Evolutionary conservation across 2,797 vertebrate species (phyloP).

Genomic region (Helostoma temminkii): DNA sequence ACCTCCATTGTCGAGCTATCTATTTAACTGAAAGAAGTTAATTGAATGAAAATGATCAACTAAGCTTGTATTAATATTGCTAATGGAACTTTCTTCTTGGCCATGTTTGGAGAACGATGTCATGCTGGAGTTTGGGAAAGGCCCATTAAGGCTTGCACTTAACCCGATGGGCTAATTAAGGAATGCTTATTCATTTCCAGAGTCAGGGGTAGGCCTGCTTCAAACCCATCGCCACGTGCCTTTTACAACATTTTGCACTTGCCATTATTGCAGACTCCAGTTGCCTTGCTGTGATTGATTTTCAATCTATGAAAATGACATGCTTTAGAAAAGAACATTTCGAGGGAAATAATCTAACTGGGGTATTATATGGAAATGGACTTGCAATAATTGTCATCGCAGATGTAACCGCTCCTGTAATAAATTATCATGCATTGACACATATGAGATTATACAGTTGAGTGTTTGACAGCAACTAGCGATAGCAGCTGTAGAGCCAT

Average conservation of each 20-base stretch:
- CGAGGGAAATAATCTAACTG: slow-evolving; percentile 68
- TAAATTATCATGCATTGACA: slow-evolving; percentile 49
- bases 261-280: slow-evolving; percentile 82
- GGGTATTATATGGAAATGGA: slow-evolving; percentile 75
- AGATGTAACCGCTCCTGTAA: slow-evolving; percentile 39
- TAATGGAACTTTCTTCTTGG: slow-evolving; percentile 99
- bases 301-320: slow-evolving; percentile 76
- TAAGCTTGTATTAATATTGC: slow-evolving; percentile 99
- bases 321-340: slow-evolving; percentile 71
- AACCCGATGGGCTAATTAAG: slow-evolving; percentile 99
- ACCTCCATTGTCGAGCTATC: slow-evolving; percentile 99
- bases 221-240: slow-evolving; percentile 85
- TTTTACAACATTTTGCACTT: slow-evolving; percentile 97
- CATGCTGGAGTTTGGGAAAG: slow-evolving; percentile 97
- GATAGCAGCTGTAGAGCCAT: slow-evolving; percentile 42
- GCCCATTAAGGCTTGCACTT: slow-evolving; percentile 99
- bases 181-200: slow-evolving; percentile 96
- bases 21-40: slow-evolving; percentile 99
- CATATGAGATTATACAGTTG: slow-evolving; percentile 45
- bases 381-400: slow-evolving; percentile 55
- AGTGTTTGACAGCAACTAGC: slow-evolving; percentile 17
- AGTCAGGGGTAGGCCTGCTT: slow-evolving; percentile 88
- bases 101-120: slow-evolving; percentile 99
- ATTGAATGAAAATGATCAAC: slow-evolving; percentile 99
- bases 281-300: slow-evolving; percentile 75